Evolutionary conservation across 2,797 vertebrate genomes (phyloP).

Genomic region (Setipinna tenuifilis): DNA sequence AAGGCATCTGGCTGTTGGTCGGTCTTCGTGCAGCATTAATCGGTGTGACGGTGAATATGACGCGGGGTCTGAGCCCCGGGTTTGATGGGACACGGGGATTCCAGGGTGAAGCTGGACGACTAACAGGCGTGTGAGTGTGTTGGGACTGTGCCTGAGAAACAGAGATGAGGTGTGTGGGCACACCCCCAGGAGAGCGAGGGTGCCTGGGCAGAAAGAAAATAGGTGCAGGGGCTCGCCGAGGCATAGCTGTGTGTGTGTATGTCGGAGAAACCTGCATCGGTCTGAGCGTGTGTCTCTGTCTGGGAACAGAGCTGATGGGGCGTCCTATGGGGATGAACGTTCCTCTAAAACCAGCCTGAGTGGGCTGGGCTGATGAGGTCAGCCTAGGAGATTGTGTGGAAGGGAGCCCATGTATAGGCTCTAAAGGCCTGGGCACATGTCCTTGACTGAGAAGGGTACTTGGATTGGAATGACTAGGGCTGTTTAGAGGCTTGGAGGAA

Average conservation of each 20-base stretch:
- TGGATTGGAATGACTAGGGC: background rate
- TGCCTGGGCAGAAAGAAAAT: background rate
- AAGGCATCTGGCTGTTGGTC: background rate
- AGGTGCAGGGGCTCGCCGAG: background rate
- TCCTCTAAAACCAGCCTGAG: background rate
- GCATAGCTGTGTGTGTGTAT: background rate
- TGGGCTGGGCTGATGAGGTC: background rate
- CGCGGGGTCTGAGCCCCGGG: too few relatives aligned
- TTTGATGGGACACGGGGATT: background rate
- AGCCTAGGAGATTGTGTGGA: background rate
- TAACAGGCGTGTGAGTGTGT: background rate
- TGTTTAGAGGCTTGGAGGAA: background rate
- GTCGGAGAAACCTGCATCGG: background rate
- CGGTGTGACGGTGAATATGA: background rate
- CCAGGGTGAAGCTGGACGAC: background rate
- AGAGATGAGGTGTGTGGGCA: background rate
- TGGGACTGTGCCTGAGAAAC: background rate
- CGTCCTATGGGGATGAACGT: background rate
- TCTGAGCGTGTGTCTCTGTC: background rate
- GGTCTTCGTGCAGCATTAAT: background rate
- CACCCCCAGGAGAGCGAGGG: background rate
- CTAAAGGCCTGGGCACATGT: background rate
- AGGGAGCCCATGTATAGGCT: background rate
- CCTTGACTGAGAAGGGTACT: background rate
- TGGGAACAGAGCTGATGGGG: background rate